Percentiles rank a stretch among this genome's conserved stretches.
phyloP scores from a whole-genome alignment of 2,888 invertebrate genomes.

The Netelia fuscicornis region DNA sequence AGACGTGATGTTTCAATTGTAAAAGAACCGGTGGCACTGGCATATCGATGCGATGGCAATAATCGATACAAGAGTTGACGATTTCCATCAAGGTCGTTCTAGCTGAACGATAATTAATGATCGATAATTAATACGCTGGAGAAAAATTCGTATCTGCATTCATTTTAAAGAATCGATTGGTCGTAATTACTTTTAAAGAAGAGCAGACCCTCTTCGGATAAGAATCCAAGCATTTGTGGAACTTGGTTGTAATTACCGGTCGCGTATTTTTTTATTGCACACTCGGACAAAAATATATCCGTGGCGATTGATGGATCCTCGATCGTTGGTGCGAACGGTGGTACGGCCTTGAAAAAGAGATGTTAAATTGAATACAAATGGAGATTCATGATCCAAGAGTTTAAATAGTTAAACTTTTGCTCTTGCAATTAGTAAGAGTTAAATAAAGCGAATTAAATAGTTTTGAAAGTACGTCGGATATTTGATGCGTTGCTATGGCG shows the following conservation, averaged over 20 bases:
- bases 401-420: neutral
- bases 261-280: slow-evolving; percentile 83
- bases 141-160: neutral
- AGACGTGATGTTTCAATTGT: no score
- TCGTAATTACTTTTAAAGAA: neutral
- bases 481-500: slow-evolving; percentile 79
- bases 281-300: slow-evolving; percentile 85
- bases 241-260: slow-evolving; percentile 85
- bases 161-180: neutral
- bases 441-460: neutral
- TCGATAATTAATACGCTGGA: no score
- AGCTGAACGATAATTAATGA: no score
- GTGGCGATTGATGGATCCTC: slow-evolving; percentile 84
- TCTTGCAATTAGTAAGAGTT: no score
- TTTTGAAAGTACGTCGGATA: neutral
- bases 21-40: neutral
- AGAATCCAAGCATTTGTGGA: slow-evolving; percentile 86
- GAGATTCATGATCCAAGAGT: neutral
- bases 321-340: slow-evolving; percentile 86
- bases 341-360: slow-evolving; percentile 19
- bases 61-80: slow-evolving; percentile 80
- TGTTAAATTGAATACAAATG: neutral
- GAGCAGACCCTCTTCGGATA: slow-evolving; percentile 82
- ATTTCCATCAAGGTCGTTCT: neutral
- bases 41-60: neutral